Evolutionary conservation across 2,888 invertebrate genomes (phyloP).

Genomic region (Coelinius sp.): DNA sequence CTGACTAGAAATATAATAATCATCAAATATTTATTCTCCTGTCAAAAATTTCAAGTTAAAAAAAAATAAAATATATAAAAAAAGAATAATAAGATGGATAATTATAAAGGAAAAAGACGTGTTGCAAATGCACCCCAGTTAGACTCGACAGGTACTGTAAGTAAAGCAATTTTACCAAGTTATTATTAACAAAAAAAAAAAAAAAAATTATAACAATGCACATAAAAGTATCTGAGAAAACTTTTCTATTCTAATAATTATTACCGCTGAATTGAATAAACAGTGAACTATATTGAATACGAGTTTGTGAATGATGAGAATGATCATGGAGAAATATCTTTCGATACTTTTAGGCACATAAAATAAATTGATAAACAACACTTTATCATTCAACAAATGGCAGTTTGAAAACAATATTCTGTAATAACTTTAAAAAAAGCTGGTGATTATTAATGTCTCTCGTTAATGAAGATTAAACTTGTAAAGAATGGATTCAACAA

Average conservation of each 20-base stretch:
- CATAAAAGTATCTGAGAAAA: constrained; percentile 30
- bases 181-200: constrained; percentile 53
- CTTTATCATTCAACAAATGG: constrained; percentile 23
- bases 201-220: constrained; percentile 34
- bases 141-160: constrained; percentile 66
- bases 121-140: constrained; percentile 73
- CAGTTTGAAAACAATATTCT: constrained; percentile 27
- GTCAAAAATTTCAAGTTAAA: constrained; percentile 15
- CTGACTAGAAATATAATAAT: constrained; percentile 55
- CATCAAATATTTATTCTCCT: constrained; percentile 21
- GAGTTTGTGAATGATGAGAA: background rate
- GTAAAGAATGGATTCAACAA: constrained; percentile 8
- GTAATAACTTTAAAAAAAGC: constrained; percentile 30
- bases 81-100: constrained; percentile 44
- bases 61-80: constrained; percentile 35
- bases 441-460: constrained; percentile 18
- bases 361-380: background rate
- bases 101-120: constrained; percentile 54
- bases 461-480: background rate
- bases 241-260: no score
- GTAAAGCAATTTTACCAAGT: constrained; percentile 62
- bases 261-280: background rate
- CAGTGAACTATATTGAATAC: background rate
- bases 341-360: constrained; percentile 30
- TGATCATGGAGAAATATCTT: background rate